Evolutionary conservation across 2,888 invertebrate genomes (phyloP).

Genomic region (Drosophila peninsularis): DNA sequence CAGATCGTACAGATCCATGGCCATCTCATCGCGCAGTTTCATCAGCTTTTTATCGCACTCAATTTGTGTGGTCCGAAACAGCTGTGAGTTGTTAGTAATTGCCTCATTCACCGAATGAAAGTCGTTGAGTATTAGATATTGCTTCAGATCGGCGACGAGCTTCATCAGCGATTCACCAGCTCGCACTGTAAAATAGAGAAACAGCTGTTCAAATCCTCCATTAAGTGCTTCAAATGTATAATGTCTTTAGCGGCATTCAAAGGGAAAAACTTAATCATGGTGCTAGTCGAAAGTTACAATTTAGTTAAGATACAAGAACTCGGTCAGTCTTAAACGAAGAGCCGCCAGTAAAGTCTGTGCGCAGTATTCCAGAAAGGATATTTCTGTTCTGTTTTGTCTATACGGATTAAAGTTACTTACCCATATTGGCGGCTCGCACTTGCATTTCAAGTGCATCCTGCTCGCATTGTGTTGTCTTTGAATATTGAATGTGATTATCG

Average conservation of each 20-base stretch:
- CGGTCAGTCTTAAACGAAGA: not conserved
- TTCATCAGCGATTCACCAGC: conserved; percentile 99
- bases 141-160: conserved; percentile 98
- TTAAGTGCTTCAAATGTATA: not conserved
- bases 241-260: not conserved
- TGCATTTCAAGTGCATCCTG: conserved; percentile 98
- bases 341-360: not conserved
- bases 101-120: conserved; percentile 99
- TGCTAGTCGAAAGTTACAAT: not conserved
- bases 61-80: conserved; percentile 94
- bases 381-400: not conserved
- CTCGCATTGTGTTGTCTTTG: conserved; percentile 95
- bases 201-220: not conserved
- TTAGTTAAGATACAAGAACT: not conserved
- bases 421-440: conserved; percentile 97
- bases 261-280: not conserved
- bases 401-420: conserved; percentile 78
- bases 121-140: conserved; percentile 98
- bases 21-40: conserved; percentile 96
- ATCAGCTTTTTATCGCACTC: conserved; percentile 97
- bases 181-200: conserved; percentile 87
- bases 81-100: conserved; percentile 95
- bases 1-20: conserved; percentile 89
- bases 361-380: no score
- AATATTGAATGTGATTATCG: conserved; percentile 95